phyloP scores from a whole-genome alignment of 2,888 invertebrate genomes.

The Ennomos erosarius region DNA sequence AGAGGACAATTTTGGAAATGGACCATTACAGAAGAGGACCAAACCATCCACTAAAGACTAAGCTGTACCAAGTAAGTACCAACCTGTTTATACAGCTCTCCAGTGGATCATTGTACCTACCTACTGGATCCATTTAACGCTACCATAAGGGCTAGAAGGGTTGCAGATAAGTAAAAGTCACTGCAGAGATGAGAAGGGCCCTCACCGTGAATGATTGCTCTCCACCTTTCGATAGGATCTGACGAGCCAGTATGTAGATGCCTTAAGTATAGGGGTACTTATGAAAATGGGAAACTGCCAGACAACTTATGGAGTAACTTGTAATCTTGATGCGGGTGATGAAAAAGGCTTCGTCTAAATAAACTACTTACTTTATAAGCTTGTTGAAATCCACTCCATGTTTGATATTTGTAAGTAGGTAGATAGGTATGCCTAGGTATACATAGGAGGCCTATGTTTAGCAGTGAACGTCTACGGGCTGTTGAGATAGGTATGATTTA shows the following conservation, averaged over 20 bases:
- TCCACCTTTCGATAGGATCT: conserved; percentile 30
- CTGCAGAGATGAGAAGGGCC: conserved; percentile 43
- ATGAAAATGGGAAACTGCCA: conserved; percentile 21
- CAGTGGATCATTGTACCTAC: neutral
- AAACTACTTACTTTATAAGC: too few species aligned
- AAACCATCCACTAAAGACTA: too few species aligned
- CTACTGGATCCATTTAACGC: conserved; percentile 1
- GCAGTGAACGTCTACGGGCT: too few species aligned
- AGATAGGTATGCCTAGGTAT: too few species aligned
- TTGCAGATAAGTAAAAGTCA: conserved; percentile 58
- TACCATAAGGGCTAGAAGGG: conserved; percentile 42
- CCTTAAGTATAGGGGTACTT: conserved; percentile 21
- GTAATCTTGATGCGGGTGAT: conserved; percentile 3
- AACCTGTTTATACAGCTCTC: too few species aligned
- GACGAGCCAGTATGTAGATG: conserved; percentile 19
- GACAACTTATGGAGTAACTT: neutral
- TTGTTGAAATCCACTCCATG: too few species aligned
- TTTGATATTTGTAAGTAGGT: too few species aligned
- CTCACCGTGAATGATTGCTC: conserved; percentile 40
- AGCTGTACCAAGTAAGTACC: too few species aligned
- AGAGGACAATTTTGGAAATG: too few species aligned
- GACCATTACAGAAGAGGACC: too few species aligned
- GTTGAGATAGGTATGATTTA: too few species aligned
- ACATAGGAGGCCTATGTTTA: too few species aligned
- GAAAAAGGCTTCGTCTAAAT: neutral